phyloP scores from a whole-genome alignment of 1,140 invertebrate species.

The Drosophila punjabiensis region DNA sequence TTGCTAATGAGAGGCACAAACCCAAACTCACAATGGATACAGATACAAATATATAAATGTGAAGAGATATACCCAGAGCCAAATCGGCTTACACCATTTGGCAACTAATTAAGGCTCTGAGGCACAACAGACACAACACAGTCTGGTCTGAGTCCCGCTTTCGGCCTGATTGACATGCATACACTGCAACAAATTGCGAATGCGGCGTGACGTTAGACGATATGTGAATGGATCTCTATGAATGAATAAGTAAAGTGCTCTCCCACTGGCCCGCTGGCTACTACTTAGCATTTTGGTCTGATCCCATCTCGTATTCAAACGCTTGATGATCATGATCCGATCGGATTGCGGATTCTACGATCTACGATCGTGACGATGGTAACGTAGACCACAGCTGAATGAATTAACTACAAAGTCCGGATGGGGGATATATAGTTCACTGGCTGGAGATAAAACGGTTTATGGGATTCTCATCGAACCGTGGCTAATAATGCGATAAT shows the following conservation, averaged over 20 bases:
- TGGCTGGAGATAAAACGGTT: constrained; percentile 7
- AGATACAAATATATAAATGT: not conserved
- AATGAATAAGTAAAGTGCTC: constrained; percentile 43
- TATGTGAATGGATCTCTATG: constrained; percentile 49
- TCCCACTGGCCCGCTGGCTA: not conserved
- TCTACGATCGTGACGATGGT: constrained; percentile 21
- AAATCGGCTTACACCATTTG: constrained; percentile 44
- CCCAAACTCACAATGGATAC: constrained; percentile 6
- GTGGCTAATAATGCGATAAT: constrained; percentile 10
- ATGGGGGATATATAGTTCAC: constrained; percentile 31
- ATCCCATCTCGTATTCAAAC: constrained; percentile 1
- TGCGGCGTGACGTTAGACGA: constrained; percentile 40
- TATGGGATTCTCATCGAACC: constrained; percentile 6
- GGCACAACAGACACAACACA: not conserved
- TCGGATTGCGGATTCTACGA: not conserved
- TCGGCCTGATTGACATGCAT: constrained; percentile 57
- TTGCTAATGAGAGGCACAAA: constrained; percentile 58
- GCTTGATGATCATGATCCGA: constrained; percentile 3
- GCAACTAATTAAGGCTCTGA: constrained; percentile 46
- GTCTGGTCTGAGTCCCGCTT: constrained; percentile 11
- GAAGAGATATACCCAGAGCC: constrained; percentile 12
- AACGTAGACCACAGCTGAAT: constrained; percentile 42
- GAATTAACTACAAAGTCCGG: constrained; percentile 9
- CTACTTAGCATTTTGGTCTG: constrained; percentile 44
- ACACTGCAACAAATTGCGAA: constrained; percentile 36